Percentiles rank a stretch among this genome's conserved stretches.
Evolutionary conservation across 2,888 invertebrate genomes (phyloP).

Genomic region (Sesia apiformis): DNA sequence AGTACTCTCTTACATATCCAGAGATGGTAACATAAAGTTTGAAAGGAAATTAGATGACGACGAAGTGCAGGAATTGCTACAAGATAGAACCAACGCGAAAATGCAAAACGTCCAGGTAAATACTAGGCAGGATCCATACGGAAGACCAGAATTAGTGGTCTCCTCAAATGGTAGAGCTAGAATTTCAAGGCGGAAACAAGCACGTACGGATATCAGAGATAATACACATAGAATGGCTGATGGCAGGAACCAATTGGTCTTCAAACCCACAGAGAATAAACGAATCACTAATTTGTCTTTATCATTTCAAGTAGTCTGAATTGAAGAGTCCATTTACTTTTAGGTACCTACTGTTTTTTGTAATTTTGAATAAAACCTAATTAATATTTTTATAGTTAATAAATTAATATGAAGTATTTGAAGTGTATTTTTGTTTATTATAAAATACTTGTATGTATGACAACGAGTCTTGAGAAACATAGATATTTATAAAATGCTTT

Average conservation of each 20-base stretch:
- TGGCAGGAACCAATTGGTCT: slow-evolving; percentile 39
- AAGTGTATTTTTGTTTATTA: too few species aligned
- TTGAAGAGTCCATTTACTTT: too few species aligned
- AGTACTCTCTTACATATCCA: slow-evolving; percentile 19
- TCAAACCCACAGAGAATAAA: slow-evolving; percentile 32
- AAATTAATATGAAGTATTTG: too few species aligned
- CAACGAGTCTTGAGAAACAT: too few species aligned
- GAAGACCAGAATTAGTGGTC: slow-evolving; percentile 15
- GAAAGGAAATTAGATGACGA: slow-evolving; percentile 29
- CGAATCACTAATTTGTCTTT: slow-evolving; percentile 45
- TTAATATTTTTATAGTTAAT: too few species aligned
- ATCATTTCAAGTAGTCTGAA: slow-evolving; percentile 34
- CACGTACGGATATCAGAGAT: slow-evolving; percentile 13
- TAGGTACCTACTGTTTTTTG: too few species aligned
- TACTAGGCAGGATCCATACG: slow-evolving; percentile 15
- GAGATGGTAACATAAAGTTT: slow-evolving; percentile 31
- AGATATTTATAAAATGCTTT: too few species aligned
- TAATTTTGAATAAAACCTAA: too few species aligned
- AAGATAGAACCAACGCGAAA: slow-evolving; percentile 6
- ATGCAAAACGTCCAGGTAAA: slow-evolving; percentile 15
- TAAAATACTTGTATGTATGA: too few species aligned
- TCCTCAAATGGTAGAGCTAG: slow-evolving; percentile 12
- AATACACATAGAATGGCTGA: slow-evolving; percentile 15
- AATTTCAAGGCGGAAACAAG: neutral
- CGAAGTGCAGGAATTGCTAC: slow-evolving; percentile 27